Base-by-base conservation (phyloP, 2,888 invertebrate species). In the Portevinia maculata region DNA sequence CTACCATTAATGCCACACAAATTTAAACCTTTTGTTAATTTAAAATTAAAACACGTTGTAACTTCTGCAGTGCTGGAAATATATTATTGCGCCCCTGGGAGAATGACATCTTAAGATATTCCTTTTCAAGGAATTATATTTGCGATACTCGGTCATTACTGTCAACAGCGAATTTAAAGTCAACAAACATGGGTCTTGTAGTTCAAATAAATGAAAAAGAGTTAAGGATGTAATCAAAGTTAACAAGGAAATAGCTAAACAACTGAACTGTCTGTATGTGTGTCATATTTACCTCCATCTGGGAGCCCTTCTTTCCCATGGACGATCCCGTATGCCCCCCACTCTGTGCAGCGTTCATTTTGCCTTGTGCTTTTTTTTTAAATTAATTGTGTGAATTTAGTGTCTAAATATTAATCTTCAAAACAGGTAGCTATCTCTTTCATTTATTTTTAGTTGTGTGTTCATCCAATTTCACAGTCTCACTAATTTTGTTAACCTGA, bases 331-430 rank as follows among this genome's bases (percentile, higher is more conserved):
- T 86, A 85, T 90, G 90, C 75, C 90, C 90, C 69, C 90, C 90
- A 87, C 90, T 91, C 78, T 91, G 90, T 85, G 91, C 90, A 78
- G 91, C 90, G 87, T 91, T 91, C 90, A 90, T 90, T 67, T 53
- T 52, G 32, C n/a, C 13, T 17, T 46, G 13, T 19, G 17, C 28
- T 21, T 32, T 13, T 28, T 13, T 19, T 53, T 21, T 85, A 86
- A 73, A 19, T 79, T 65, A 52, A 48, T 41, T 65, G 52, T 71
- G 46, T 32, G 41, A 60, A 62, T 62, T 48, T 67, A 37, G 55
- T 52, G 39, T 48, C 19, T 39, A 30, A 60, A 41, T 64, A 59
- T 30, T 62, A 46, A 19, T 28, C 32, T 24, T 55, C 15, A 44
- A 52, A 52, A 41, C 28, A 53, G 52, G 48, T 70, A 32, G 5